A percentile compares a stretch with the other conserved stretches of the same genome.
Evolutionary conservation across 2,797 vertebrate species (phyloP).

Genomic region (Astyanax mexicanus): DNA sequence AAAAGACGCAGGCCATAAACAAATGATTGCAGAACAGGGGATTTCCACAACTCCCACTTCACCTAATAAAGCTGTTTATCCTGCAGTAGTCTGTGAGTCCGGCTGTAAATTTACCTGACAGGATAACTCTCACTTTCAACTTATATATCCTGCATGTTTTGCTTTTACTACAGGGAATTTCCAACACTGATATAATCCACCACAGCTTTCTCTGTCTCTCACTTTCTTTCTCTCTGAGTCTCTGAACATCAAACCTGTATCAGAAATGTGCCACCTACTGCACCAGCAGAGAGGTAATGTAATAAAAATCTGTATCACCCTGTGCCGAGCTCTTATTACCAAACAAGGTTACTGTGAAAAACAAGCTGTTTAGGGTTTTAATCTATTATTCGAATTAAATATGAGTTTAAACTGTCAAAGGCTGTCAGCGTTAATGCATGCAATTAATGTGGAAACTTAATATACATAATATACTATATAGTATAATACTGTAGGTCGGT

Average conservation of each 20-base stretch:
- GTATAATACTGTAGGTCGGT: too few species aligned
- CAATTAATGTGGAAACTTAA: too few species aligned
- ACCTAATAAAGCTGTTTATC: constrained; percentile 28
- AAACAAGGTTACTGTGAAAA: too few species aligned
- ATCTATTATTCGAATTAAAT: too few species aligned
- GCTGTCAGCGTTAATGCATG: too few species aligned
- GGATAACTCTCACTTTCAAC: constrained; percentile 26
- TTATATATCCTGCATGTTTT: constrained; percentile 16
- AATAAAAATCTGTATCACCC: background rate
- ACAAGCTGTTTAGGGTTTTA: too few species aligned
- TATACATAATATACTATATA: too few species aligned
- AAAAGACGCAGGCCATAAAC: constrained; percentile 16
- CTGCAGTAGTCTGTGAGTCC: background rate
- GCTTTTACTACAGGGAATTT: constrained; percentile 48
- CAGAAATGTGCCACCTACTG: constrained; percentile 13
- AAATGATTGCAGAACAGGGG: constrained; percentile 4
- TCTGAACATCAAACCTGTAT: background rate
- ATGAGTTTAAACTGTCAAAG: too few species aligned
- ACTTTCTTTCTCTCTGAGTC: too few species aligned
- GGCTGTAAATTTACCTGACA: constrained; percentile 21
- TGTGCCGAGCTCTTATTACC: background rate
- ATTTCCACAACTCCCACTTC: constrained; percentile 19
- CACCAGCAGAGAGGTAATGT: background rate
- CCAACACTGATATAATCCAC: constrained; percentile 18
- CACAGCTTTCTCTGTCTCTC: background rate